Conservation (phyloP, 2,797 vertebrate genomes). For the Oceanodroma leucorhoa region DNA sequence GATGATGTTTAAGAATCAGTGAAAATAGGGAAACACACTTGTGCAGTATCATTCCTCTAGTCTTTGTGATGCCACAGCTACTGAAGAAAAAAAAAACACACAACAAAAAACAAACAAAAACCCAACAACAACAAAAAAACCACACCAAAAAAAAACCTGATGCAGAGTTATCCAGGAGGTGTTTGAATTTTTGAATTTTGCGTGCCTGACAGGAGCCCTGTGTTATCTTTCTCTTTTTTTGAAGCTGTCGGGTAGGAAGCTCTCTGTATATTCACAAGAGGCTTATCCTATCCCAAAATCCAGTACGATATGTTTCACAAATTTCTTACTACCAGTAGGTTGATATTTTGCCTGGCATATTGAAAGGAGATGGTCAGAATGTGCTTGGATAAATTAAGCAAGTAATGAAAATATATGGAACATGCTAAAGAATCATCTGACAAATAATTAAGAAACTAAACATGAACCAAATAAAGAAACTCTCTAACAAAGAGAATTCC, state of each 20-base stretch:
- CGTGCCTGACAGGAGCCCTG: not conserved
- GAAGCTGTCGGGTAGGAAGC: not conserved
- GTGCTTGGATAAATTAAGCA: not conserved
- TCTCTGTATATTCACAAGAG: not conserved
- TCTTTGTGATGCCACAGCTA: not conserved
- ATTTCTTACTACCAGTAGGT: not conserved
- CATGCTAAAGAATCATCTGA: not conserved
- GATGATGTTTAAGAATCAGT: not conserved
- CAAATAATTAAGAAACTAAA: constrained; percentile 10
- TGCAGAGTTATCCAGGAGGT: not conserved
- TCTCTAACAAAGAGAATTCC: not conserved
- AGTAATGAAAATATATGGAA: not conserved
- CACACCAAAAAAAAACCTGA: too few relatives aligned
- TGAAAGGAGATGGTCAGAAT: not conserved
- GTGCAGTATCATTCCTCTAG: not conserved
- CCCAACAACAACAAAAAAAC: too few relatives aligned
- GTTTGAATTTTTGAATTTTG: not conserved
- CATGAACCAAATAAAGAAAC: not conserved
- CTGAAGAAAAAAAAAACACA: too few relatives aligned
- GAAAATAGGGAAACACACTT: not conserved
- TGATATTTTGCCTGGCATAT: not conserved
- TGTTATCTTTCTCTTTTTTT: not conserved
- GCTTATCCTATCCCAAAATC: not conserved
- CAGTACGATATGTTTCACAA: not conserved
- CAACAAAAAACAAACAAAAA: too few relatives aligned